phyloP scores from a whole-genome alignment of 2,888 invertebrate genomes.

The Diploptera punctata region DNA sequence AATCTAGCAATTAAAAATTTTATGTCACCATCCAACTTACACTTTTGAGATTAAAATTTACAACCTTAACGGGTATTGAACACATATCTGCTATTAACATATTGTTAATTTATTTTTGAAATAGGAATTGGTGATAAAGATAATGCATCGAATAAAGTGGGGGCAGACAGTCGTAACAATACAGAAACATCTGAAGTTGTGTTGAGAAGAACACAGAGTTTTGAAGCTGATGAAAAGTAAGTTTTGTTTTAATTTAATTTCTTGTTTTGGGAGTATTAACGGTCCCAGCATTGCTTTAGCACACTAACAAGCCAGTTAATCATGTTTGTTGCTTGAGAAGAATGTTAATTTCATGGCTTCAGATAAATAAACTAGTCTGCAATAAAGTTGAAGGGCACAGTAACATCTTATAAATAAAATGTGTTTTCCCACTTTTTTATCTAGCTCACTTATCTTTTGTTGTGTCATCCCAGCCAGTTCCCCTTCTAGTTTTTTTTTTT shows the following conservation, averaged over 20 bases:
- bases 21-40: too few species aligned
- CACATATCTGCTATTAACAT: too few species aligned
- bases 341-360: neutral
- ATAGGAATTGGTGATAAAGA: constrained; percentile 56
- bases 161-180: constrained; percentile 52
- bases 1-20: too few species aligned
- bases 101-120: neutral
- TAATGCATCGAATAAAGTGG: constrained; percentile 50
- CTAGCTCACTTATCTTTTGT: too few species aligned
- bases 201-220: constrained; percentile 83
- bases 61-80: too few species aligned
- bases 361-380: neutral
- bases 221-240: constrained; percentile 89
- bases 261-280: neutral
- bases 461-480: too few species aligned
- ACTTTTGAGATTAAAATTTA: too few species aligned
- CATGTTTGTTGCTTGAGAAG: neutral
- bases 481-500: too few species aligned
- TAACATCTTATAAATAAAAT: neutral
- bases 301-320: neutral
- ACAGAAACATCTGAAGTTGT: constrained; percentile 68
- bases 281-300: constrained; percentile 12
- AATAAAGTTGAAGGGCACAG: neutral
- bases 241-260: constrained; percentile 53
- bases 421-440: too few species aligned